phyloP scores from a whole-genome alignment of 2,113 vertebrate genomes.

The Urocitellus parryii region DNA sequence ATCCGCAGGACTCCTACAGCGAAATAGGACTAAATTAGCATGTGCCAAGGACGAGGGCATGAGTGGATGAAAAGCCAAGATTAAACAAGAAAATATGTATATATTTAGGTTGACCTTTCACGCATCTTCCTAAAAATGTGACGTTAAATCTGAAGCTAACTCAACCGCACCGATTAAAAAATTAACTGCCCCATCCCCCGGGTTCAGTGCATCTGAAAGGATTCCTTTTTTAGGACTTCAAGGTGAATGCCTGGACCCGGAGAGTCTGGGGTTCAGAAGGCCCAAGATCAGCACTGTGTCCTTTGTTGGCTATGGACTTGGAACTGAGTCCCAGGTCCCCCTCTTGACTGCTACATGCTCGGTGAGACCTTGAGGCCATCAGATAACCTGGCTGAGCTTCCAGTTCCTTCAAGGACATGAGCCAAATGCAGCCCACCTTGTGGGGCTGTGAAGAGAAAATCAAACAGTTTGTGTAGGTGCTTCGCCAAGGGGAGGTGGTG shows the following conservation, averaged over 20 bases:
- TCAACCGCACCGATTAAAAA: slow-evolving; percentile 68
- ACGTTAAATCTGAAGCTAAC: slow-evolving; percentile 59
- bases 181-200: not conserved
- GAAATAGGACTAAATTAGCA: slow-evolving; percentile 79
- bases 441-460: not conserved
- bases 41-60: slow-evolving; percentile 69
- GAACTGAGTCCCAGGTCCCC: not conserved
- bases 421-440: not conserved
- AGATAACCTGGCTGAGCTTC: not conserved
- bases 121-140: slow-evolving; percentile 49
- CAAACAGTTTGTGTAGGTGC: not conserved
- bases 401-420: not conserved
- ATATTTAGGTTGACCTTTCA: slow-evolving; percentile 76
- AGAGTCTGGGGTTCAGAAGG: not conserved
- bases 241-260: not conserved
- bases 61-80: slow-evolving; percentile 71
- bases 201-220: not conserved
- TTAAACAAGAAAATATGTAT: slow-evolving; percentile 69
- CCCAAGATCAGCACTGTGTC: rapidly evolving
- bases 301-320: not conserved
- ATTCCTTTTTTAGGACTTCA: not conserved
- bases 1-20: slow-evolving; percentile 62
- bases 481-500: rapidly evolving
- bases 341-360: not conserved
- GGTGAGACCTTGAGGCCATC: not conserved